Evolutionary conservation across 2,888 invertebrate species (phyloP).

Genomic region (Hecatera dysodea): DNA sequence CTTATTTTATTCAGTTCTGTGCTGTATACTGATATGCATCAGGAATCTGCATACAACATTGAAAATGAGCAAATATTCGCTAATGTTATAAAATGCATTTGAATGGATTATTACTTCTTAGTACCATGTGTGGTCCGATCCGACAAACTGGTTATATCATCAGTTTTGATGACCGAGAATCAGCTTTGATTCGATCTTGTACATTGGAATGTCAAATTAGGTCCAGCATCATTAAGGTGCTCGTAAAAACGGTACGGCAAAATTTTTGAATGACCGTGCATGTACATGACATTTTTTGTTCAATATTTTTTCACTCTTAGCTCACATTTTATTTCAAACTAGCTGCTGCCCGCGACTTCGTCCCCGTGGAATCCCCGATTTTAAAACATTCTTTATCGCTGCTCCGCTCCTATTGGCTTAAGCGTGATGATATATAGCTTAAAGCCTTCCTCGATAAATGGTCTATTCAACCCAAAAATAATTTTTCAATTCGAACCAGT

Average conservation of each 20-base stretch:
- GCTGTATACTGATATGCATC: conserved; percentile 31
- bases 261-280: conserved; percentile 28
- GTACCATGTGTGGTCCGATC: conserved; percentile 58
- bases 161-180: conserved; percentile 43
- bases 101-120: conserved; percentile 33
- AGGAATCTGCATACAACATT: conserved; percentile 11
- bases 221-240: conserved; percentile 16
- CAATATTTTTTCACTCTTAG: background rate
- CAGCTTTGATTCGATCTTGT: conserved; percentile 34
- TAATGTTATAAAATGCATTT: conserved; percentile 38
- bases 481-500: no score
- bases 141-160: conserved; percentile 51
- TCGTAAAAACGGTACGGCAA: conserved; percentile 50
- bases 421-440: no score
- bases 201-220: conserved; percentile 54
- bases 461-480: no score
- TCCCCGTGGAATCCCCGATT: no score
- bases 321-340: conserved; percentile 20
- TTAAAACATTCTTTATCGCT: no score
- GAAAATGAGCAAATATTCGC: conserved; percentile 14
- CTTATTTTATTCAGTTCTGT: background rate
- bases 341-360: no score
- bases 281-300: conserved; percentile 15
- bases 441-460: no score
- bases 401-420: no score